Conservation (phyloP, 2,797 vertebrate species). For the Lophius americanus region DNA sequence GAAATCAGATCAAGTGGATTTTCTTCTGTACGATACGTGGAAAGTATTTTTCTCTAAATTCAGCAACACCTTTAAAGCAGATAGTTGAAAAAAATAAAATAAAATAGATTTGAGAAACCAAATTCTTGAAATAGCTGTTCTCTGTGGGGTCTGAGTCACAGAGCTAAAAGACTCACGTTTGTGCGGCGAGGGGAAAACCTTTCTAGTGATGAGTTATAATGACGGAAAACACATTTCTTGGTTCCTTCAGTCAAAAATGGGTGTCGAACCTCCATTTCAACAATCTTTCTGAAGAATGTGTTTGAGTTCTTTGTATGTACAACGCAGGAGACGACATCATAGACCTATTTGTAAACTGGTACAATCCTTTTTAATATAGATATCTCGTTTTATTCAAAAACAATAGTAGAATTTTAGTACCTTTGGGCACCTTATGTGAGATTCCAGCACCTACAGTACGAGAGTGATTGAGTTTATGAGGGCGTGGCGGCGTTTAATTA, state of each 20-base stretch:
- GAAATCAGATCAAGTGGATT: slow-evolving; percentile 72
- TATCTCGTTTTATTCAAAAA: not conserved
- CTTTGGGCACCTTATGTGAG: too few species aligned
- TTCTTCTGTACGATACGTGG: slow-evolving; percentile 66
- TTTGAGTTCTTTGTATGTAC: not conserved
- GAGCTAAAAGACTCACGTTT: slow-evolving; percentile 2
- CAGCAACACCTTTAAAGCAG: slow-evolving; percentile 25
- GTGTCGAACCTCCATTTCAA: not conserved
- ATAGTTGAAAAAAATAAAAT: not conserved
- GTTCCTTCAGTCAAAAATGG: too few species aligned
- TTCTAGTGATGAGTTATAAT: too few species aligned
- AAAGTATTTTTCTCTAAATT: slow-evolving; percentile 48
- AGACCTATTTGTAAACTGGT: too few species aligned
- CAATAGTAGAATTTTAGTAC: too few species aligned
- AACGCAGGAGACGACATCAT: too few species aligned
- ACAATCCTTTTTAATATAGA: not conserved
- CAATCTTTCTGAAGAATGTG: not conserved
- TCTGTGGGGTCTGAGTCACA: not conserved
- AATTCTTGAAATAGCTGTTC: slow-evolving; percentile 19
- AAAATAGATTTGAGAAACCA: slow-evolving; percentile 25
- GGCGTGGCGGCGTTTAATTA: slow-evolving; percentile 11
- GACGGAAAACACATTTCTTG: too few species aligned
- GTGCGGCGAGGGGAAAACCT: not conserved
- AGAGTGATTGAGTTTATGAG: not conserved
- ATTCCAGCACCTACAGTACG: not conserved